A percentile compares a stretch with the other conserved stretches of the same genome.
Conservation (phyloP, 53 echinoderm and acorn worm species). For the Apostichopus leukothele region DNA sequence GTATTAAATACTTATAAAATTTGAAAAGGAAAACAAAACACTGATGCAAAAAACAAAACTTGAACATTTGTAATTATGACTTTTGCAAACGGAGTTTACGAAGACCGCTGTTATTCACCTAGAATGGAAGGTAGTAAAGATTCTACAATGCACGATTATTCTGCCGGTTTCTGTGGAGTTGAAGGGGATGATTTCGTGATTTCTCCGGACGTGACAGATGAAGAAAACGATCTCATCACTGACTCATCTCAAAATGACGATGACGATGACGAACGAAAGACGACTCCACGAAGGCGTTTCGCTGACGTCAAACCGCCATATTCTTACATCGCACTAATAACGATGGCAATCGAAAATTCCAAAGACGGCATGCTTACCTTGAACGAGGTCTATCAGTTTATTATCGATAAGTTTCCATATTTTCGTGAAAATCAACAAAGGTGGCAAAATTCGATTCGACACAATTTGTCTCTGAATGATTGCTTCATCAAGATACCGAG, state of each 20-base stretch:
- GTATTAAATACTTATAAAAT: no score
- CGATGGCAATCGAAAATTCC: conserved; percentile 84
- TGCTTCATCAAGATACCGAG: conserved; percentile 88
- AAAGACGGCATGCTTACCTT: conserved; percentile 90
- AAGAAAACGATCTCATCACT: not conserved
- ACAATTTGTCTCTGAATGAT: conserved; percentile 80
- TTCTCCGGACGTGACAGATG: not conserved
- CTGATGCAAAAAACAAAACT: no score
- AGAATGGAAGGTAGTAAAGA: not conserved
- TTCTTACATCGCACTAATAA: conserved; percentile 87
- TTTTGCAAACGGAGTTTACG: not conserved
- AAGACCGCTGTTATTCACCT: not conserved
- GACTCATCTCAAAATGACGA: not conserved
- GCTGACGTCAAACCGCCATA: conserved; percentile 90
- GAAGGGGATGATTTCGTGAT: not conserved
- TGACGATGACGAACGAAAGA: no score
- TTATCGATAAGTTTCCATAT: conserved; percentile 86
- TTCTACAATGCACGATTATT: conserved; percentile 8
- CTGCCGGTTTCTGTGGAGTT: not conserved
- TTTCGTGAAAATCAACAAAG: conserved; percentile 88
- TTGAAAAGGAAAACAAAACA: no score
- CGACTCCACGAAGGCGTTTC: conserved; percentile 67
- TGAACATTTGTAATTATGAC: not conserved
- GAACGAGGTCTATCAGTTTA: conserved; percentile 84
- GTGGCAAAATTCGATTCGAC: conserved; percentile 93